These are phyloP conservation scores for Orthonyx spaldingii DNA, from an alignment of 2,113 vertebrate species.

Conservation along the genomic window DNA sequence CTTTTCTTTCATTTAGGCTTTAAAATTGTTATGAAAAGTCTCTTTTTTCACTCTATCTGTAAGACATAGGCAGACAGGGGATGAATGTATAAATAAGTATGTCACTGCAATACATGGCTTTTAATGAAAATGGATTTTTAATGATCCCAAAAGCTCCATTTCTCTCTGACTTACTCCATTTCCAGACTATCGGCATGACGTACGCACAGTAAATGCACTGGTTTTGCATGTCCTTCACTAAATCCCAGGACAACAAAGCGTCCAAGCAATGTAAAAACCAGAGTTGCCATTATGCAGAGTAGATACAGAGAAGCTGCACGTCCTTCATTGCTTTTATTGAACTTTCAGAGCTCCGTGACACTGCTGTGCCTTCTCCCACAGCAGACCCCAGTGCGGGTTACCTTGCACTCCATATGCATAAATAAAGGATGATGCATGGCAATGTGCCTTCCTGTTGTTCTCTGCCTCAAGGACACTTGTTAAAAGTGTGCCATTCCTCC, in stretches of 20 bases:
- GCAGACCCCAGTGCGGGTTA: not conserved
- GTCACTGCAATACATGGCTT: not conserved
- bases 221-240: conserved; percentile 8
- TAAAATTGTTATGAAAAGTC: conserved; percentile 36
- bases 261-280: not conserved
- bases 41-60: not conserved
- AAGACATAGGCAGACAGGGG: not conserved
- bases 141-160: conserved; percentile 5
- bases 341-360: not conserved
- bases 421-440: not conserved
- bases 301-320: not conserved
- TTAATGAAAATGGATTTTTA: conserved; percentile 55
- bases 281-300: not conserved
- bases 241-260: not conserved
- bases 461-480: conserved; percentile 7
- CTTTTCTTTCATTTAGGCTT: conserved; percentile 36
- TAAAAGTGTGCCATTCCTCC: not conserved
- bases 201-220: not conserved
- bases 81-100: conserved; percentile 37
- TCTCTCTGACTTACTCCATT: conserved; percentile 12
- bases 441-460: not conserved
- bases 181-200: conserved; percentile 11
- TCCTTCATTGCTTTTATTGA: not conserved
- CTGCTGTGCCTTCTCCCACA: not conserved
- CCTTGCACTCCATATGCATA: conserved; percentile 3